Evolutionary conservation across 2,888 invertebrate genomes (phyloP), one percentile per base, ranked within the genome.

Genomic region (Rotaria magnacalcarata): DNA sequence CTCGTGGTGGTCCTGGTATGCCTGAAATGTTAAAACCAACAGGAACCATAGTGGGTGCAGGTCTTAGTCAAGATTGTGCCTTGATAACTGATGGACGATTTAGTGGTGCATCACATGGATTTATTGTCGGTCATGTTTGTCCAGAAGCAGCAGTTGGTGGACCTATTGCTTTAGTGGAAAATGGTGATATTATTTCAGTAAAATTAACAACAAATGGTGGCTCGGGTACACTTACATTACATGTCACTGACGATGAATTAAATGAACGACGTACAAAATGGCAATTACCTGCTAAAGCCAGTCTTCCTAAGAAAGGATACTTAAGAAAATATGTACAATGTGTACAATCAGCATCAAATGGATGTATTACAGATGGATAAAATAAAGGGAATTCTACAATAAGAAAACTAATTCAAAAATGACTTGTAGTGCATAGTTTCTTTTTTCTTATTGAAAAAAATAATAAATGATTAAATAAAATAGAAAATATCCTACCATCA

Each of bases 1-100:
- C 87, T 24, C 84, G 86, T 54, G 87, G 87, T 50, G 87, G 87
- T 54, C 87, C 87, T 27, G 87, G 87, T 47, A 87, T 87, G 87
- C 87, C 67, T 5, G 87, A 87, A 86, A 87, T 87, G 87, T 84
- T 87, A 4, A 75, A 52, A 3, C 85, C 85, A 24, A 87, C 87
- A n/a, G 67, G 24, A 21, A 41, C 24, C 11, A 60, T 87, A 19
- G 85, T 80, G 85, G 86, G 86, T 43, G 85, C 85, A 5, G 86
- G 86, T 41, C 47, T 86, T 47, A 74, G 84, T 60, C 14, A 52
- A 52, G 75, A 60, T 74, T 85, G 85, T n/a, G 86, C 85, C 27
- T 56, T 86, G 16, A 86, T 86, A 24, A 86, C 86, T 5, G 86
- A 86, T 80, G 86, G 86, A 47, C 56, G 86, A 24, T 86, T 86